Base-by-base conservation (phyloP, 2,113 vertebrate species). In the Limnothrissa miodon region DNA sequence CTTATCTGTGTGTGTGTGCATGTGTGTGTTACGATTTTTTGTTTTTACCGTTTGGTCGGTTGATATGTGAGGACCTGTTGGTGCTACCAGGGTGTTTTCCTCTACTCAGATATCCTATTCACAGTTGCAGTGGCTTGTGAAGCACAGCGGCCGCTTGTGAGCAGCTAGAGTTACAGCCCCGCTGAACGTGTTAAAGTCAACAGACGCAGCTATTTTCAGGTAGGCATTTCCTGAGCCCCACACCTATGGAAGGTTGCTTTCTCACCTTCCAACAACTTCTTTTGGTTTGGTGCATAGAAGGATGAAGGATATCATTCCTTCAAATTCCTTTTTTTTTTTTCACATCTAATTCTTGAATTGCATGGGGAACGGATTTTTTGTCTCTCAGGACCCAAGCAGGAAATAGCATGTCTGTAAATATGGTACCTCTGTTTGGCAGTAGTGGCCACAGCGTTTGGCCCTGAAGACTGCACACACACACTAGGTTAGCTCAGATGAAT, bases 401-500 rank as follows among this genome's bases (percentile, higher is more conserved):
- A 89, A 89, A 80, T 53, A 42, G 86, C 85, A 82, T 82, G 39
- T 84, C 84, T 88, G 87, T 89, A 89, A 89, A 93, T 91, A 88
- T 62, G 88, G 80, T 15, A 2, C 59, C 80, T 87, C 83, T 84
- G 83, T 81, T 89, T 90, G 81, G 88, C 85, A 89, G 88, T 87
- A 90, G 86, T 80, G 81, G 90, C 89, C n/a, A 2, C 66, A 74
- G 66, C 11, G 66, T 33, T 74, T 74, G 33, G 66, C 29, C 66
- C 13, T 11, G n/a, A 36, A 74, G 33, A 74, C 66, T 74, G 29
- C 25, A 7, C n/a, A n/a, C 42, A 42, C 25, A 66, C 21, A 33
- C 59, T 42, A 88, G 79, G 89, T 92, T 93, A 87, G 89, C 82
- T 36, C 42, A 29, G 53, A 88, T 92, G 86, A 93, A 91, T 93